Evolutionary conservation across 1,140 invertebrate species (phyloP).

Genomic region (Halictus rubicundus): DNA sequence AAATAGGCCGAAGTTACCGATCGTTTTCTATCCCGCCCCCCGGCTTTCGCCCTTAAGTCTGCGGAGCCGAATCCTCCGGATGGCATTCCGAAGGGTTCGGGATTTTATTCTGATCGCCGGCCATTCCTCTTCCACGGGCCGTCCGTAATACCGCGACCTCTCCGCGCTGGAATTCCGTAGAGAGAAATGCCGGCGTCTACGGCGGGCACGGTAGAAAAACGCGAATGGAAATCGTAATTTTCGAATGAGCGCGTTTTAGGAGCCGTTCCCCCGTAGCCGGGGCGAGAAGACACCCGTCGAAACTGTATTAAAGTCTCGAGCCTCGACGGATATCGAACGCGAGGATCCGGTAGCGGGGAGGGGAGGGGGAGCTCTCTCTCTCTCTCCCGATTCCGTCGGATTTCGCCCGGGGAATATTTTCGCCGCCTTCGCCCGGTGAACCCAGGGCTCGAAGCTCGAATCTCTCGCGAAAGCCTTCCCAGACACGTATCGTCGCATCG

Average conservation of each 20-base stretch:
- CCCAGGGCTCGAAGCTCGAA: neutral
- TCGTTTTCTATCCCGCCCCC: no score
- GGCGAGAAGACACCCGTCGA: neutral
- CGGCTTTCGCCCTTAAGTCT: neutral
- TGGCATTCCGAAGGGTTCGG: constrained; percentile 25
- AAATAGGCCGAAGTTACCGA: no score
- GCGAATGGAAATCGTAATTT: constrained; percentile 33
- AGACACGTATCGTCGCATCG: constrained; percentile 11
- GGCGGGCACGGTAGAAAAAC: neutral
- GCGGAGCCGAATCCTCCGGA: constrained; percentile 2
- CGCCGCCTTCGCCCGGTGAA: neutral
- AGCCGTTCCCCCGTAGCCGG: neutral
- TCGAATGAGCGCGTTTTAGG: constrained; percentile 9
- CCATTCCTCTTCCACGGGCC: constrained; percentile 14
- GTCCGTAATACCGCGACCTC: constrained; percentile 8
- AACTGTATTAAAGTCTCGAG: constrained; percentile 11
- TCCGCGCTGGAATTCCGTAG: constrained; percentile 6
- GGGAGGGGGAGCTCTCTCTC: neutral
- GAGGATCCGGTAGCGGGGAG: neutral
- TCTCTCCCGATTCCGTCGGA: neutral
- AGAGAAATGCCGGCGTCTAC: neutral
- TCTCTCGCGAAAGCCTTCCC: constrained; percentile 8
- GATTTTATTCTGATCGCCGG: constrained; percentile 44
- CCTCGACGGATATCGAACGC: no score
- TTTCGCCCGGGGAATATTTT: neutral